Percentiles rank a stretch among this genome's conserved stretches.
phyloP scores from a whole-genome alignment of 1,140 invertebrate genomes.

The Pogonomyrmex barbatus region DNA sequence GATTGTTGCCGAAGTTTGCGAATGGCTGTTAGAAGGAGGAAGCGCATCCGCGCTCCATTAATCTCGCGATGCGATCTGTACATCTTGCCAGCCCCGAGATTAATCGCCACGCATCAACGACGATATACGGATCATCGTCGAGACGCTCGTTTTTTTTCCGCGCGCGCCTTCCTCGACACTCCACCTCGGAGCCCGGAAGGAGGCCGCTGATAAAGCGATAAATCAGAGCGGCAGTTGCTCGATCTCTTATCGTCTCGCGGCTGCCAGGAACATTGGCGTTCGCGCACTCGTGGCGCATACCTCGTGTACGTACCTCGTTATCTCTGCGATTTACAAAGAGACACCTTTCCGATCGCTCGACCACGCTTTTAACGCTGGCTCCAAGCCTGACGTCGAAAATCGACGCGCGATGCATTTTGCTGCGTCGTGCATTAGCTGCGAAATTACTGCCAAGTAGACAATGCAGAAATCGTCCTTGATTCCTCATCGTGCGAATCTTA shows the following conservation, averaged over 20 bases:
- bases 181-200: neutral
- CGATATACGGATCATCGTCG: conserved; percentile 30
- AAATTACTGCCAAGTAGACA: neutral
- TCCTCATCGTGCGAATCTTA: neutral
- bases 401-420: conserved; percentile 41
- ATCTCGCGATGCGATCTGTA: conserved; percentile 16
- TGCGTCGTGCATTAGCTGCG: neutral
- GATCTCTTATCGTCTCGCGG: conserved; percentile 56
- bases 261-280: conserved; percentile 58
- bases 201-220: conserved; percentile 67
- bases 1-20: conserved; percentile 43
- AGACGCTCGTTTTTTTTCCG: conserved; percentile 19
- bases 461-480: conserved; percentile 6
- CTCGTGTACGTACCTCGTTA: conserved; percentile 61
- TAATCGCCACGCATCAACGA: conserved; percentile 3
- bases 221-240: conserved; percentile 57
- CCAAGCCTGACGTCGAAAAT: conserved; percentile 47
- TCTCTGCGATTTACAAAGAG: conserved; percentile 68
- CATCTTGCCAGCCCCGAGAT: conserved; percentile 1
- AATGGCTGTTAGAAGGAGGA: conserved; percentile 23
- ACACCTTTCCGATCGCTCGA: conserved; percentile 33
- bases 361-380: conserved; percentile 73
- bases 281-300: conserved; percentile 43
- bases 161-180: neutral
- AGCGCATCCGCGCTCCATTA: conserved; percentile 43